Conservation (phyloP, 2,113 vertebrate genomes). For the Apodemus speciosus region DNA sequence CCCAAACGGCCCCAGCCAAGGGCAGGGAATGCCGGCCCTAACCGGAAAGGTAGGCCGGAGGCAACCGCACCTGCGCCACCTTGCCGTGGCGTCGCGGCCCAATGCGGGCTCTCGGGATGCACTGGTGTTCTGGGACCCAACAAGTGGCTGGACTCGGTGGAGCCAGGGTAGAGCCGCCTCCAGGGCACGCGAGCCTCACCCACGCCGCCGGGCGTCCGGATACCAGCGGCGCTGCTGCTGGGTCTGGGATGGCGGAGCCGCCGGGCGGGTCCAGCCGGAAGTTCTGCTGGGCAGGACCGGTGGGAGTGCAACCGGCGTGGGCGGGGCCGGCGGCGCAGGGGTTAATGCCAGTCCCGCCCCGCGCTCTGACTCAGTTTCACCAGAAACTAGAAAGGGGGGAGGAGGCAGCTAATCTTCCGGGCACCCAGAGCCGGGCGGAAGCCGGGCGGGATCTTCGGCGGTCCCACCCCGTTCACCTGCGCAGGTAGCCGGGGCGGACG, state of each 20-base stretch:
- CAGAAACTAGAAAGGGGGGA: constrained; percentile 63
- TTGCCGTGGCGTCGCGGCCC: background rate
- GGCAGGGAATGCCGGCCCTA: background rate
- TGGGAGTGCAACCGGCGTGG: constrained; percentile 65
- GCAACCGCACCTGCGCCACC: background rate
- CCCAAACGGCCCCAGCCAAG: background rate
- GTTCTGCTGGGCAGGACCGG: background rate
- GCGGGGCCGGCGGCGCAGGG: constrained; percentile 55
- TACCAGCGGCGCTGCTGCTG: background rate
- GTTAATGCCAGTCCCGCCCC: constrained; percentile 74
- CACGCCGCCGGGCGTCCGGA: background rate
- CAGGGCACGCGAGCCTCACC: background rate
- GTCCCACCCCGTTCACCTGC: constrained; percentile 73
- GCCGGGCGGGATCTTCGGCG: constrained; percentile 49
- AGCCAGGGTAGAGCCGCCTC: background rate
- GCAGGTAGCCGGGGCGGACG: constrained; percentile 60
- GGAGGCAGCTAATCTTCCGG: background rate
- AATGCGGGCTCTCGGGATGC: background rate
- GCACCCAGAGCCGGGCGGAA: background rate
- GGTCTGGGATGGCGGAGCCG: background rate
- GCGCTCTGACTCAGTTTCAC: constrained; percentile 75
- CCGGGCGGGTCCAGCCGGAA: background rate
- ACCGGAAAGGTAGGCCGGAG: background rate
- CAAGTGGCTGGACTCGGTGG: background rate
- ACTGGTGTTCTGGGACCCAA: background rate